Evolutionary conservation across 2,888 invertebrate genomes (phyloP).

Genomic region (Parnassius apollo): DNA sequence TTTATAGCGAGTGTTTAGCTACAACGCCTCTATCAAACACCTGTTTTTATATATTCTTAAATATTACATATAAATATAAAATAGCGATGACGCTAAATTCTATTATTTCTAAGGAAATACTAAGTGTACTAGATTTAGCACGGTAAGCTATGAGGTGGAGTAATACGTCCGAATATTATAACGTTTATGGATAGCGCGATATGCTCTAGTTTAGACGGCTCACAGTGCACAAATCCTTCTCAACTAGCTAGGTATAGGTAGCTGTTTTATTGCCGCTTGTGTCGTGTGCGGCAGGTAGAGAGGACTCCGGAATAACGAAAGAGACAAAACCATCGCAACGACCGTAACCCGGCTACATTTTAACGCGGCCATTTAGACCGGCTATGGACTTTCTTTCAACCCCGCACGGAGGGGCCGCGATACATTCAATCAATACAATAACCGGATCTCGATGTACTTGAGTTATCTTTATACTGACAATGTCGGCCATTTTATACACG

Average conservation of each 20-base stretch:
- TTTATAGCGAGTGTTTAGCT: too few relatives aligned
- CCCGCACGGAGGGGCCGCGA: slow-evolving; percentile 32
- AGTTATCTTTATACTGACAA: slow-evolving; percentile 28
- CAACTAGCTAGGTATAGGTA: slow-evolving; percentile 30
- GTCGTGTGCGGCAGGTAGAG: slow-evolving; percentile 33
- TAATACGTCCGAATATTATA: background rate
- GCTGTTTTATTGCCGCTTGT: slow-evolving; percentile 37
- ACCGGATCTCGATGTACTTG: slow-evolving; percentile 33
- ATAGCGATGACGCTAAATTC: too few relatives aligned
- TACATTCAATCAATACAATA: slow-evolving; percentile 68
- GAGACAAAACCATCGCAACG: slow-evolving; percentile 59
- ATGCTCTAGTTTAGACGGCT: slow-evolving; percentile 15
- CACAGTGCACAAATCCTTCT: slow-evolving; percentile 29
- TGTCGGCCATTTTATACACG: slow-evolving; percentile 28
- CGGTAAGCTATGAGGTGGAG: background rate
- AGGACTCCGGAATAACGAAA: slow-evolving; percentile 38
- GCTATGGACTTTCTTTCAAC: slow-evolving; percentile 53
- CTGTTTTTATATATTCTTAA: too few relatives aligned
- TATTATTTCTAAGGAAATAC: background rate
- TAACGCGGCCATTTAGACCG: slow-evolving; percentile 55
- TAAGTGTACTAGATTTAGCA: background rate
- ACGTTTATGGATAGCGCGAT: slow-evolving; percentile 10
- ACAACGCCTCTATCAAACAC: too few relatives aligned
- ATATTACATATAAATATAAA: too few relatives aligned
- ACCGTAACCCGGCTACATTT: slow-evolving; percentile 46